Conservation (phyloP, 2,888 invertebrate species). For the Crematogaster levior region DNA sequence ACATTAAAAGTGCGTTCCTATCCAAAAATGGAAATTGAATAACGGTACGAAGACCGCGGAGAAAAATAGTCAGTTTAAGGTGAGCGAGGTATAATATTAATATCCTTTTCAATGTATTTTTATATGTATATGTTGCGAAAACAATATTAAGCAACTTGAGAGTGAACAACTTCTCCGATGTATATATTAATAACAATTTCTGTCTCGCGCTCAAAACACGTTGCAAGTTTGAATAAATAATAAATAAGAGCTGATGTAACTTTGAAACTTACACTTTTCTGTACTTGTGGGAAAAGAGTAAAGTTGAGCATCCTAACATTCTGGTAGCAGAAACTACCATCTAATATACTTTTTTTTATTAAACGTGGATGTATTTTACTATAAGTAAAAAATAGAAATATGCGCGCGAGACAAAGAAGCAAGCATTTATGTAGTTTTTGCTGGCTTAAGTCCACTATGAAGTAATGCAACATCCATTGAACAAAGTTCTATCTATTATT, state of each 20-base stretch:
- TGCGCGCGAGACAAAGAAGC: background rate
- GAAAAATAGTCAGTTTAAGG: background rate
- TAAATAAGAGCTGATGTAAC: slow-evolving; percentile 10
- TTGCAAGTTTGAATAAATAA: slow-evolving; percentile 11
- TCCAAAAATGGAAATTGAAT: slow-evolving; percentile 23
- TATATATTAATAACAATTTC: too few relatives aligned
- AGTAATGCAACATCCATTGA: too few relatives aligned
- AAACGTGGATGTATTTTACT: background rate
- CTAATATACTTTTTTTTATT: background rate
- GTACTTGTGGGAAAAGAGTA: slow-evolving; percentile 12
- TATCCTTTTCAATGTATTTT: background rate
- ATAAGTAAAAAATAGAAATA: background rate
- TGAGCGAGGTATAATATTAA: background rate
- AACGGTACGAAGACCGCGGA: background rate
- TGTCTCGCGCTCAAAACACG: background rate
- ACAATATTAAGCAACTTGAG: background rate
- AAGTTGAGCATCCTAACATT: slow-evolving; percentile 22
- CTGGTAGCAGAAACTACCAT: background rate
- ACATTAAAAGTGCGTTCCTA: background rate
- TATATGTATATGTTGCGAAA: background rate
- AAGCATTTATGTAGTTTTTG: background rate
- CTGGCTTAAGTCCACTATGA: background rate
- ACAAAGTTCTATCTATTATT: background rate
- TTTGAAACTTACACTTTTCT: background rate
- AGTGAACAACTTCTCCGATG: background rate